Conservation (phyloP, 1,140 invertebrate species). For the Potamilus streckersoni region DNA sequence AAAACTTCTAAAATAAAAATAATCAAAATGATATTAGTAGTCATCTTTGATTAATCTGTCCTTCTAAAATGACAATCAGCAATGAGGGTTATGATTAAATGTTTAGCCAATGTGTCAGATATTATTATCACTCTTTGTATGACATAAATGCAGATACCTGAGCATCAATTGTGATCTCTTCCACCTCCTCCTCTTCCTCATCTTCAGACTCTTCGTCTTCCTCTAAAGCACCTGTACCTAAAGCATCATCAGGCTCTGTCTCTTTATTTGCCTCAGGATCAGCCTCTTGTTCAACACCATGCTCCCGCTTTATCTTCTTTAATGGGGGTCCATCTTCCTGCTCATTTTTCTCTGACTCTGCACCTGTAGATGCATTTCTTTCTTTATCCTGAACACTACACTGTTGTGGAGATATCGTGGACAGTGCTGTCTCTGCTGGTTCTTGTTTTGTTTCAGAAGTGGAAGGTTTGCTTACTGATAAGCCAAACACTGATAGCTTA, state of each 20-base stretch:
- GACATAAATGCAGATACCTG: background rate
- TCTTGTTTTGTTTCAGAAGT: conserved; percentile 25
- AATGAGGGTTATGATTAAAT: background rate
- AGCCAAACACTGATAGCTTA: background rate
- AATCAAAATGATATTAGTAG: background rate
- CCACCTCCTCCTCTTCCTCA: conserved; percentile 25
- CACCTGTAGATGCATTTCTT: background rate
- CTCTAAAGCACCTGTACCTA: background rate
- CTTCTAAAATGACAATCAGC: background rate
- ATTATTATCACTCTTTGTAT: background rate
- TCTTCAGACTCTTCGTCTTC: conserved; percentile 28
- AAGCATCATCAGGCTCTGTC: background rate
- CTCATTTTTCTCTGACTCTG: background rate
- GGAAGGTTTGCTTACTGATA: conserved; percentile 33
- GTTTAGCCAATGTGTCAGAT: background rate
- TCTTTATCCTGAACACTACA: background rate
- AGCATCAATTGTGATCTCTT: conserved; percentile 28
- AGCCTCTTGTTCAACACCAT: background rate
- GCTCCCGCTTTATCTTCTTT: background rate
- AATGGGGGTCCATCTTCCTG: too few relatives aligned
- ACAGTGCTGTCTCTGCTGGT: background rate
- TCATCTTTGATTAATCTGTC: background rate
- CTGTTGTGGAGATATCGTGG: background rate
- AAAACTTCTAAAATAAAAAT: too few relatives aligned
- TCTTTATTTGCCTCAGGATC: background rate